phyloP scores from a whole-genome alignment of 2,888 invertebrate species.

The Brenthis ino region DNA sequence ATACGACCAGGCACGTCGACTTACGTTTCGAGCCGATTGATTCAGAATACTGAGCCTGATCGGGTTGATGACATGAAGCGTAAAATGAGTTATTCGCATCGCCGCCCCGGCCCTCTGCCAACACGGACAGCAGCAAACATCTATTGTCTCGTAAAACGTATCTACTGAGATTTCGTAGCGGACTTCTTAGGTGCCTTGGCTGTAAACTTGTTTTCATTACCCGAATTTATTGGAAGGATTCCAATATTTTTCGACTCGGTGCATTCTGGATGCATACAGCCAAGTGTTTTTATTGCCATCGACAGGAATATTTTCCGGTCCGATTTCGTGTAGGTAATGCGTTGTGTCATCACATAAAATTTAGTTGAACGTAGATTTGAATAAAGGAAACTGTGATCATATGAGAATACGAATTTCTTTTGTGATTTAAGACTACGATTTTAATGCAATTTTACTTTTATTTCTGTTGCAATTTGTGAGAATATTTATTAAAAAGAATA shows the following conservation, averaged over 20 bases:
- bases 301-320: conserved; percentile 55
- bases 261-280: conserved; percentile 64
- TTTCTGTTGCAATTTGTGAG: too few relatives aligned
- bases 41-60: conserved; percentile 57
- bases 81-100: conserved; percentile 77
- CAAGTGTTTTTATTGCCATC: conserved; percentile 62
- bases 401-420: too few relatives aligned
- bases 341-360: conserved; percentile 35
- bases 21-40: conserved; percentile 57
- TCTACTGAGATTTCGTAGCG: conserved; percentile 65
- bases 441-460: too few relatives aligned
- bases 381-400: not conserved
- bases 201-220: conserved; percentile 78
- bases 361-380: conserved; percentile 8
- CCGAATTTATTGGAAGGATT: conserved; percentile 74
- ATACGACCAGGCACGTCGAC: conserved; percentile 43
- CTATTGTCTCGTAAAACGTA: conserved; percentile 72
- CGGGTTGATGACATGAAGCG: conserved; percentile 67
- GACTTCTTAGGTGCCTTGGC: conserved; percentile 63
- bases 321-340: conserved; percentile 41
- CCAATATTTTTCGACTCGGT: conserved; percentile 76
- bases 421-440: too few relatives aligned
- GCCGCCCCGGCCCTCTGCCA: conserved; percentile 69
- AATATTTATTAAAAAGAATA: too few relatives aligned
- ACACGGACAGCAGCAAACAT: conserved; percentile 64